Conservation (phyloP, 1,140 invertebrate species). For the Mya arenaria region DNA sequence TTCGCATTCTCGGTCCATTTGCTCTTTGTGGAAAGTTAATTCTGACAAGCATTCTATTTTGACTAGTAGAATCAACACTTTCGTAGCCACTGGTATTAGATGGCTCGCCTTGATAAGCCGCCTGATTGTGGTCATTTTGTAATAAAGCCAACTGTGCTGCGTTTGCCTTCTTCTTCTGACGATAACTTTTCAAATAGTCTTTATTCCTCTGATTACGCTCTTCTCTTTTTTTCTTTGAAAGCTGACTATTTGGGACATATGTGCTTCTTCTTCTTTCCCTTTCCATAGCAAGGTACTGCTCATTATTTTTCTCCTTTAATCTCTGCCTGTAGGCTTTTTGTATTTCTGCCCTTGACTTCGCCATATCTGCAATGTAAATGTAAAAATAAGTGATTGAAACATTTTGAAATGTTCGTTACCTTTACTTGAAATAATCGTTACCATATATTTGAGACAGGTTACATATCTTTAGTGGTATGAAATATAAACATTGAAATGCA, state of each 20-base stretch:
- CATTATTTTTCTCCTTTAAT: constrained; percentile 18
- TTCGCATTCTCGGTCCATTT: not conserved
- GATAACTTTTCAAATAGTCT: constrained; percentile 19
- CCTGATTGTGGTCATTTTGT: not conserved
- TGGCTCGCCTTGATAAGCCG: not conserved
- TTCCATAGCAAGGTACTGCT: constrained; percentile 21
- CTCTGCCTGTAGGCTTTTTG: constrained; percentile 40
- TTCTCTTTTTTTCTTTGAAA: not conserved
- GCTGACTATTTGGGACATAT: constrained; percentile 5
- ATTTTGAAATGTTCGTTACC: constrained; percentile 37
- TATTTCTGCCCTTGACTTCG: constrained; percentile 43
- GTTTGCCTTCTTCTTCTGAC: constrained; percentile 15
- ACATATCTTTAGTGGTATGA: not conserved
- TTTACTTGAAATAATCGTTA: not conserved
- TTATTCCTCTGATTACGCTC: constrained; percentile 27
- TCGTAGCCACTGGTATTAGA: constrained; percentile 33
- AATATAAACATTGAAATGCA: no score
- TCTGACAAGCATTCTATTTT: not conserved
- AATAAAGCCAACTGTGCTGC: not conserved
- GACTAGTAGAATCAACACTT: not conserved
- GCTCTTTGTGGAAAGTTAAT: not conserved
- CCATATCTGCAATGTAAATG: constrained; percentile 10
- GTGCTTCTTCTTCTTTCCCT: not conserved
- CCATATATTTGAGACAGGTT: no score
- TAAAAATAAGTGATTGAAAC: not conserved